Percentiles rank a stretch among this genome's conserved stretches.
These are phyloP conservation scores for Raja brachyura DNA, from an alignment of 2,113 vertebrate genomes.

Conservation along the genomic window DNA sequence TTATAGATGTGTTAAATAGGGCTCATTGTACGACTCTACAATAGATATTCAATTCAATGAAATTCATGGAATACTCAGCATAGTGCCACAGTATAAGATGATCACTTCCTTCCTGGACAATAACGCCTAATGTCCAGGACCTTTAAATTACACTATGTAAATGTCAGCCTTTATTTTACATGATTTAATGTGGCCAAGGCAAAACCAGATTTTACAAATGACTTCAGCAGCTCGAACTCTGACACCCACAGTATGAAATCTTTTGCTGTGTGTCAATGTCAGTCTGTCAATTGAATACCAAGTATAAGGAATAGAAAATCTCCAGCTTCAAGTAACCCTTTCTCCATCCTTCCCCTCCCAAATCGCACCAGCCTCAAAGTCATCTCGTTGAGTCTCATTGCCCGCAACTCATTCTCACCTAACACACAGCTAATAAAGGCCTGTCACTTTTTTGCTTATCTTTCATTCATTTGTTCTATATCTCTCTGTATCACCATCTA, in stretches of 20 bases:
- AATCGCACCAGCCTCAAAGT: too few relatives aligned
- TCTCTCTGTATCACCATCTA: too few relatives aligned
- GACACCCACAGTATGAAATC: not conserved
- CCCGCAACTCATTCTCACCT: too few relatives aligned
- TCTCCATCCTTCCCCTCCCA: too few relatives aligned
- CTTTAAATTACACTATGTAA: not conserved
- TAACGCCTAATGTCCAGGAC: not conserved
- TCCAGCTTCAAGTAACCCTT: too few relatives aligned
- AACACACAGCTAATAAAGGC: too few relatives aligned
- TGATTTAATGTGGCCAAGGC: not conserved
- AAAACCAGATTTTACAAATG: not conserved
- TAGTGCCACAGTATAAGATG: not conserved
- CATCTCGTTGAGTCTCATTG: too few relatives aligned
- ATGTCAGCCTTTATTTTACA: not conserved
- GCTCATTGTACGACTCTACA: slow-evolving; percentile 6
- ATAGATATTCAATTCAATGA: slow-evolving; percentile 5
- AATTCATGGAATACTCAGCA: not conserved
- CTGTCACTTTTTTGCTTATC: too few relatives aligned
- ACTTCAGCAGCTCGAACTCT: not conserved
- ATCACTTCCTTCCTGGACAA: not conserved
- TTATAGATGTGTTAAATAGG: slow-evolving; percentile 16
- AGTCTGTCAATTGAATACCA: not conserved
- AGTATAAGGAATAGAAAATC: not conserved
- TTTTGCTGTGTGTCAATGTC: not conserved
- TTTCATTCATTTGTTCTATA: too few relatives aligned